Base-by-base conservation (phyloP, 2,113 vertebrate genomes). In the Podiceps cristatus region DNA sequence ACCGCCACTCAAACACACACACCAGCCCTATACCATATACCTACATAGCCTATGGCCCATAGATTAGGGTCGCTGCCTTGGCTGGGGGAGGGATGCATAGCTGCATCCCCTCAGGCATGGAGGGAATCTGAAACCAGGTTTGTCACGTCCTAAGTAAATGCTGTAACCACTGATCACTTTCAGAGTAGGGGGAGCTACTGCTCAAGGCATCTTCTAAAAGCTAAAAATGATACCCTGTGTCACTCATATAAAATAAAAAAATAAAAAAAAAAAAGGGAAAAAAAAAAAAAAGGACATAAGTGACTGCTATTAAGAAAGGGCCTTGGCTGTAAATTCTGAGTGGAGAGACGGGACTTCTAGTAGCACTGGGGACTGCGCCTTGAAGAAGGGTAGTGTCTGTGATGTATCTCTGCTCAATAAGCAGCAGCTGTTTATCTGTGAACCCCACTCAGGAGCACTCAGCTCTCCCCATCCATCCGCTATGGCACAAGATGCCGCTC, bases 401-500 rank as follows among this genome's bases (percentile, higher is more conserved):
- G 0, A 20, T 52, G 22, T 13, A 66, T 33, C 18, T 56, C 77
- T 87, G 42, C 22, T 75, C 31, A 33, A 19, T 35, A 49, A 71
- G 40, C 20, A 69, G 67, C 63, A 75, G 44, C 31, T 86, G 50
- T 22, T 66, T 55, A 42, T 23, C 45, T 28, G 3, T 15, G 22
- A 74, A 79, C 10, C 16, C 27, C 22, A 20, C 27, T 24, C 16
- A 9, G 33, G 2, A 64, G 7, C 50, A 45, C 45, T 66, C 33
- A 56, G 35, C 13, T 47, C 7, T 66, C 20, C 11, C 23, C 18
- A 60, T 44, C 44, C 67, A 71, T 15, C 8, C 4, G 0, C 15
- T 28, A 17, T 1, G 1, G 35, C 0, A 0, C 1, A 0, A 82
- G 37, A 25, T 15, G 14, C 10, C 1, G 1, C 33, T 72, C 31